Evolutionary conservation across 92 coral and sea anemone species (phyloP).

Genomic region (Epizoanthus fatuus): DNA sequence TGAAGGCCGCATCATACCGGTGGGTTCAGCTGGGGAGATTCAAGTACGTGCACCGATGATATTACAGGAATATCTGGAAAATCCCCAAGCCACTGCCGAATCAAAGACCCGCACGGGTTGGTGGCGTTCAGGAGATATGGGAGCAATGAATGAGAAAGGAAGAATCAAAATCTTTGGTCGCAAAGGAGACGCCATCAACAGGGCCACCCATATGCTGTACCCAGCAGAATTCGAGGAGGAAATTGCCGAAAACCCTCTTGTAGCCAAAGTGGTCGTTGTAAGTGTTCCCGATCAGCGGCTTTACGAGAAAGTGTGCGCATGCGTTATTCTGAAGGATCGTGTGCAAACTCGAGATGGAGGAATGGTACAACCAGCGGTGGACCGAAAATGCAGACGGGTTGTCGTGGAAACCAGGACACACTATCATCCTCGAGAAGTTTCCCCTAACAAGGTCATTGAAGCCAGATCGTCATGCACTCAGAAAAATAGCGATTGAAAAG

Average conservation of each 20-base stretch:
- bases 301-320: constrained; percentile 16
- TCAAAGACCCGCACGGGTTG: constrained; percentile 4
- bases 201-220: not conserved
- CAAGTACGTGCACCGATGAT: constrained; percentile 3
- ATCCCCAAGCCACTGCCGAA: not conserved
- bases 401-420: constrained; percentile 8
- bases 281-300: constrained; percentile 28
- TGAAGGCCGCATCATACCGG: not conserved
- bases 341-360: constrained; percentile 2
- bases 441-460: constrained; percentile 10
- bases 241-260: not conserved
- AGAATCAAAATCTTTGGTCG: constrained; percentile 15
- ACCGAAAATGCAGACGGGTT: constrained; percentile 15
- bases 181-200: constrained; percentile 11
- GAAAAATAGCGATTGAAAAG: constrained; percentile 5
- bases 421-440: constrained; percentile 1
- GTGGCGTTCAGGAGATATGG: constrained; percentile 26
- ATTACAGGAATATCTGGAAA: constrained; percentile 4
- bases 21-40: constrained; percentile 13
- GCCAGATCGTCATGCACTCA: constrained; percentile 5
- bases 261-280: not conserved
- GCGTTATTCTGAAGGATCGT: constrained; percentile 17
- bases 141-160: not conserved
- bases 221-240: constrained; percentile 8
- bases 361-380: constrained; percentile 16